Base-by-base conservation (phyloP, 2,888 invertebrate species). In the Mechanitis mazaeus region DNA sequence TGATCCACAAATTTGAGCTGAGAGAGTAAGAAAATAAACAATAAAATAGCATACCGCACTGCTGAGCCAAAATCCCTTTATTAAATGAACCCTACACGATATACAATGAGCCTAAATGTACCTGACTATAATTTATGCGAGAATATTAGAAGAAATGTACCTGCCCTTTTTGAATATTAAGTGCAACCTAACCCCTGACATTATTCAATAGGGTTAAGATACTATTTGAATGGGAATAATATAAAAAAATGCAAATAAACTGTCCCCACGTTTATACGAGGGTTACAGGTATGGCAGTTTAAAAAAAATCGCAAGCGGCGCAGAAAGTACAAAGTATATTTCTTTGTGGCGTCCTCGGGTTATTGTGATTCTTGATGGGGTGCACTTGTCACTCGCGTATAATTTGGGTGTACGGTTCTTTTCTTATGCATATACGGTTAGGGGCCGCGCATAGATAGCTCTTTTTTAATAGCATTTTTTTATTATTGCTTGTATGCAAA, bases 71-170 rank as follows among this genome's bases (percentile, higher is more conserved):
- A 74, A 69, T 67, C 68, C 79, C 61, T 84, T 87, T 77, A 45
- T 73, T 69, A 60, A 71, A 58, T 63, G 66, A 66, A 72, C 75
- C 81, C 80, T 77, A 69, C 72, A 82, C 80, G 79, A 74, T 80
- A 80, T 83, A 90, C 87, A 90, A 90, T 87, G 85, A 77, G 79
- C 76, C 79, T 82, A 85, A 88, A 87, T 90, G 89, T 91, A 91
- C 91, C 91, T 91, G 91, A 89, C 87, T 90, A 83, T 91, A 91
- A 91, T 91, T 91, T 91, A 91, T 91, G 89, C 91, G 87, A 88
- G 85, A 90, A 86, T 89, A 88, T 90, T 90, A 87, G 85, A 85
- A 86, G 86, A 87, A 89, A 90, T 88, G 90, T 90, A 91, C 91
- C 91, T 91, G 91, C 90, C 90, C 89, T 90, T 85, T 84, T 84